These are phyloP conservation scores for Pseudanteris insignis DNA, from an alignment of 2,888 invertebrate species.

Conservation along the genomic window DNA sequence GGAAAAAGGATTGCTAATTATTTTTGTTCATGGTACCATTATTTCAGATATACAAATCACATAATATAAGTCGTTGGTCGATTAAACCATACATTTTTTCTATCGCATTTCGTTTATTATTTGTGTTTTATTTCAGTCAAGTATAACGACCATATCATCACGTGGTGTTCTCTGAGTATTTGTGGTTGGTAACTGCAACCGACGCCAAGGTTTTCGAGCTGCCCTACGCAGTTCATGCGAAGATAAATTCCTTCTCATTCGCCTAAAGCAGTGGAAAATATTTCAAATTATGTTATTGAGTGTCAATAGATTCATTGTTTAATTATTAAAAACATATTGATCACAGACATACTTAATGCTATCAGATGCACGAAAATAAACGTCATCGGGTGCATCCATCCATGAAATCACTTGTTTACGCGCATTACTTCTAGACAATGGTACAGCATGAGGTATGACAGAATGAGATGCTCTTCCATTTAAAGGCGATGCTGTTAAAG, in stretches of 20 bases:
- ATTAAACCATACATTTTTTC: slow-evolving; percentile 39
- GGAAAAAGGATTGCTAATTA: no score
- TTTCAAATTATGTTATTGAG: no score
- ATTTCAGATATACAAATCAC: slow-evolving; percentile 40
- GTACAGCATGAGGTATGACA: slow-evolving; percentile 66
- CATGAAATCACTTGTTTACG: slow-evolving; percentile 95
- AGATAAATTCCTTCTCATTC: slow-evolving; percentile 83
- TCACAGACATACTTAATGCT: slow-evolving; percentile 89
- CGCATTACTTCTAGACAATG: slow-evolving; percentile 79
- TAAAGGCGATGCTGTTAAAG: slow-evolving; percentile 59
- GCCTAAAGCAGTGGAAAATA: no score
- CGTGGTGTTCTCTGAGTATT: slow-evolving; percentile 59
- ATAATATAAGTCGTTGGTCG: slow-evolving; percentile 24
- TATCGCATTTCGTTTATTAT: slow-evolving; percentile 24
- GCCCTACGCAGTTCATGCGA: slow-evolving; percentile 82
- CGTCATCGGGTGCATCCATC: slow-evolving; percentile 98
- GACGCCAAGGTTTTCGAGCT: slow-evolving; percentile 86
- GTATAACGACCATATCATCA: slow-evolving; percentile 67
- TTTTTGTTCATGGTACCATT: slow-evolving; percentile 1
- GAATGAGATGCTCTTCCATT: slow-evolving; percentile 62
- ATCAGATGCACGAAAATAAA: slow-evolving; percentile 92
- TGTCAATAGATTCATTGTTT: background rate
- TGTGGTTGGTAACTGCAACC: slow-evolving; percentile 64
- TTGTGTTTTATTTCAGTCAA: slow-evolving; percentile 65
- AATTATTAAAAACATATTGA: background rate